A percentile compares a stretch with the other conserved stretches of the same genome.
Evolutionary conservation across 2,113 vertebrate genomes (phyloP).

Genomic region (Cebus imitator): DNA sequence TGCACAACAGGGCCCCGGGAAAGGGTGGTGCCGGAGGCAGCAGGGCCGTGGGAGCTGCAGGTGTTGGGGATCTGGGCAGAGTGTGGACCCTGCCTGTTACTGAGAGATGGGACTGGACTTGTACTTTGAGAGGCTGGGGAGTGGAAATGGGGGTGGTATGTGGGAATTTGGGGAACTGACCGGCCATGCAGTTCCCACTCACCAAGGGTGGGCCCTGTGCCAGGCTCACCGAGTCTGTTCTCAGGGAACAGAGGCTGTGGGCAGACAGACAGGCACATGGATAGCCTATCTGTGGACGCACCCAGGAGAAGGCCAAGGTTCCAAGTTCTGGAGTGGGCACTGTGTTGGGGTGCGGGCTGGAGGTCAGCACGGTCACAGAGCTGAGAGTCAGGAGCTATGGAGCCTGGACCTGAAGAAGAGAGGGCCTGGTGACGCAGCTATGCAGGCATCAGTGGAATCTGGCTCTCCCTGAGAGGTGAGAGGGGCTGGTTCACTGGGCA

Average conservation of each 20-base stretch:
- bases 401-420: neutral
- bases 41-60: neutral
- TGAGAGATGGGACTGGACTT: neutral
- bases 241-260: neutral
- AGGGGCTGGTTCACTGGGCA: neutral
- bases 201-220: neutral
- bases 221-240: neutral
- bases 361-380: neutral
- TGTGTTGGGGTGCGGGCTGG: fast-evolving
- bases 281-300: neutral
- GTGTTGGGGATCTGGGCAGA: neutral
- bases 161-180: fast-evolving
- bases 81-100: neutral
- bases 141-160: too few relatives aligned
- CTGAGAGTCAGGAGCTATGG: neutral
- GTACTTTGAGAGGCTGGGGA: neutral
- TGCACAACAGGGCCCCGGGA: neutral
- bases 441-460: neutral
- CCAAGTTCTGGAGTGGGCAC: neutral
- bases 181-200: neutral
- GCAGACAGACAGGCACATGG: neutral
- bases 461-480: neutral
- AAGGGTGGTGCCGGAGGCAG: neutral
- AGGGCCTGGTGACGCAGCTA: neutral
- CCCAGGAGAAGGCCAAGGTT: neutral